Conservation (phyloP, 2,888 invertebrate genomes). For the Sminthurides aquaticus region DNA sequence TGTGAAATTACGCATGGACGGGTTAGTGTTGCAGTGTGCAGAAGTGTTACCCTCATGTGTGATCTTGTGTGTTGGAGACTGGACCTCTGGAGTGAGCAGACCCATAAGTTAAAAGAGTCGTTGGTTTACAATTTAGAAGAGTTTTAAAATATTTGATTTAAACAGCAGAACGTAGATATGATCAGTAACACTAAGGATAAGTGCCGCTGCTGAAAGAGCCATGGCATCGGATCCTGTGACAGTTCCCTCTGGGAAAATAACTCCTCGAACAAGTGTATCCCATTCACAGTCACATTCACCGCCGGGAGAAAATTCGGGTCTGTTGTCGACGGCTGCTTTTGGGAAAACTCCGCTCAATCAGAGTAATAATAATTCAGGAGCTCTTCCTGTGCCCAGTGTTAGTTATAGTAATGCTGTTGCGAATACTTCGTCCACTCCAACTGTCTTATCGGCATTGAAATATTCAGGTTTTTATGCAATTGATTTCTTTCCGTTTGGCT, state of each 20-base stretch:
- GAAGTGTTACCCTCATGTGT: too few relatives aligned
- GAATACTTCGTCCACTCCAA: constrained; percentile 8
- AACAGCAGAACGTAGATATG: too few relatives aligned
- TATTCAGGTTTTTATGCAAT: constrained; percentile 14
- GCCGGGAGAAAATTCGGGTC: constrained; percentile 7
- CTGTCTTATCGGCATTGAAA: constrained; percentile 12
- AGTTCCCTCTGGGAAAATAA: constrained; percentile 29
- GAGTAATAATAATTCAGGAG: not conserved
- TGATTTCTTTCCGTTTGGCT: not conserved
- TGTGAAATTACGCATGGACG: too few relatives aligned
- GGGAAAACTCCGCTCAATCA: constrained; percentile 1
- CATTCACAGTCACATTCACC: constrained; percentile 27
- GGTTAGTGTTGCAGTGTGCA: not conserved
- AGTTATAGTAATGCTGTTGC: constrained; percentile 11
- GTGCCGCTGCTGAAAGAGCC: too few relatives aligned
- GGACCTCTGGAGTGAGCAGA: too few relatives aligned
- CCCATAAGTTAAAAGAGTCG: too few relatives aligned
- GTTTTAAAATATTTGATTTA: too few relatives aligned
- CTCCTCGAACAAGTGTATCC: constrained; percentile 35
- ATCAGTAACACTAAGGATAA: too few relatives aligned
- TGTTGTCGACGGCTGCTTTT: not conserved
- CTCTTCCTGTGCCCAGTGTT: not conserved
- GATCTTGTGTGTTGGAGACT: too few relatives aligned
- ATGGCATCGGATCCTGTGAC: constrained; percentile 30
- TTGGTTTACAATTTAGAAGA: too few relatives aligned